Base-by-base conservation (phyloP, 2,888 invertebrate genomes). In the Sarcophaga subvicina region DNA sequence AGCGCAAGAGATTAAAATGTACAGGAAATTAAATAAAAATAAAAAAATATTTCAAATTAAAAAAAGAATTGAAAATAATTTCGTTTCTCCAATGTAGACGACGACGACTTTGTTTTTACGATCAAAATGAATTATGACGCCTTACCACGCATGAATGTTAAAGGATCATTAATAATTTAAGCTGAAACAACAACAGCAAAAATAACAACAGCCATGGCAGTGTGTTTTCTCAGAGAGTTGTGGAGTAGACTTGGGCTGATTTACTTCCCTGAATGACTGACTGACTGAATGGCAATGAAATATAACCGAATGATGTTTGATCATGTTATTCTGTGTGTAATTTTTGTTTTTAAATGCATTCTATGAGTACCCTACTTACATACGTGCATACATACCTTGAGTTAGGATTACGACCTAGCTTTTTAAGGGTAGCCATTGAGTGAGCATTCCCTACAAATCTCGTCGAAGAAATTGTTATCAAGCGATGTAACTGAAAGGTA, bases 121-220 rank as follows among this genome's bases (percentile, higher is more conserved):
- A 89, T 89, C 90, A 86, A 90, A 90, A 91, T 92, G 92, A 92
- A 90, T 92, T 92, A 92, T 91, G 92, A 91, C 90, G 90, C 88
- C 85, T 90, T 90, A 86, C 91, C 92, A 92, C 90, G 92, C 92
- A 90, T 91, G 90, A 90, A 91, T 90, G 90, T 91, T 91, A 91
- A 92, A 91, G 91, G 91, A 92, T 92, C 92, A 92, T 92, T 92
- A 92, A 92, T 92, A 92, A 91, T 87, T 80, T 80, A 81, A 73
- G 12, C 14, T 54, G 17, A 12, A 87, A 71, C 49, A 83, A 75
- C 69, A 80, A 84, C 25, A 66, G 8, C 14, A 71, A 80, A 22
- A 77, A 22, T 49, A 62, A 27, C 20, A 77, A 60, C 66, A 85
- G 80, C 73, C 76, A 82, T 77, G 71, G 71, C 49, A 59, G 12